Conservation (phyloP, 2,797 vertebrate genomes). For the Cossypha polioptera region DNA sequence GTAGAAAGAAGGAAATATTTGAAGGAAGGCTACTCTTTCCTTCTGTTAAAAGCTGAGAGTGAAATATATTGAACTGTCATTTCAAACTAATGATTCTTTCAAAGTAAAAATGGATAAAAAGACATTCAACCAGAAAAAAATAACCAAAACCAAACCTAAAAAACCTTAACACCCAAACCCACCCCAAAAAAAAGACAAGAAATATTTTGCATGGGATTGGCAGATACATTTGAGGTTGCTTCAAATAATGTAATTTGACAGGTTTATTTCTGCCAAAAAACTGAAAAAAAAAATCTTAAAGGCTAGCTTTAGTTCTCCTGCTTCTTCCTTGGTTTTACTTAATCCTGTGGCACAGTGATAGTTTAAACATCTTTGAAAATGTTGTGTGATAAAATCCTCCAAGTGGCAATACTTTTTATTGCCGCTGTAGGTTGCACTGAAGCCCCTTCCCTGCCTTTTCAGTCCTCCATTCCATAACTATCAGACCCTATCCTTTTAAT, state of each 20-base stretch:
- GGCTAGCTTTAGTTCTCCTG: background rate
- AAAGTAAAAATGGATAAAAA: background rate
- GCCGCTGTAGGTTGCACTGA: background rate
- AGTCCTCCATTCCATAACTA: background rate
- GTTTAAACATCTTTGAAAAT: background rate
- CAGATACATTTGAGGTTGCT: background rate
- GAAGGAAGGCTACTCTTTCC: background rate
- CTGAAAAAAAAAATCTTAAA: background rate
- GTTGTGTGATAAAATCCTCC: background rate
- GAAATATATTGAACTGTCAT: background rate
- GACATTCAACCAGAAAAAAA: background rate
- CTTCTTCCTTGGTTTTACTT: background rate
- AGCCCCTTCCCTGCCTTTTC: background rate
- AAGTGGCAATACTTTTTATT: background rate
- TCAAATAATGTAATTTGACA: background rate
- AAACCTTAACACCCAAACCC: fast-evolving
- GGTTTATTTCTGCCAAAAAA: background rate
- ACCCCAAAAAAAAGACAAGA: fast-evolving
- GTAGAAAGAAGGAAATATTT: background rate
- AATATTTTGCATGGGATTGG: background rate
- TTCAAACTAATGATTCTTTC: background rate
- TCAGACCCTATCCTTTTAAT: background rate
- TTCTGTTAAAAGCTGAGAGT: background rate
- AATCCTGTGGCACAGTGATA: background rate
- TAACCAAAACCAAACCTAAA: background rate